Conservation (phyloP, 2,113 vertebrate genomes). For the Dissostichus mawsoni region DNA sequence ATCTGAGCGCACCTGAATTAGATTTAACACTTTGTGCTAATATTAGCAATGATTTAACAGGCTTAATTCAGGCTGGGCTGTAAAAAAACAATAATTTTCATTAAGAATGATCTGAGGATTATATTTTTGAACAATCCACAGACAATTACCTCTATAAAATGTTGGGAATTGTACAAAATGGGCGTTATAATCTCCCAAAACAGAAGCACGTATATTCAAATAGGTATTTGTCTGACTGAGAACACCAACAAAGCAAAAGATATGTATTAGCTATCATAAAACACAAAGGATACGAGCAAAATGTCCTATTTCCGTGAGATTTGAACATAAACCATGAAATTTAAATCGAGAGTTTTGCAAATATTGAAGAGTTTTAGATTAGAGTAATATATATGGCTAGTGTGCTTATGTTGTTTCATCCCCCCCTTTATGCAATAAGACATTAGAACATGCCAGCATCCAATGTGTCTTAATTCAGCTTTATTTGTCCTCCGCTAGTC, state of each 20-base stretch:
- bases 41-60: neutral
- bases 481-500: constrained; percentile 1
- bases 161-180: neutral
- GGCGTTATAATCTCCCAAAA: neutral
- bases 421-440: too few species aligned
- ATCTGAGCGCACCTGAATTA: constrained; percentile 15
- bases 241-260: neutral
- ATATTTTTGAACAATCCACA: neutral
- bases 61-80: too few species aligned
- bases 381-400: too few species aligned
- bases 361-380: too few species aligned
- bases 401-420: too few species aligned
- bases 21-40: neutral
- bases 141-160: neutral
- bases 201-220: neutral
- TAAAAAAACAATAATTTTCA: neutral
- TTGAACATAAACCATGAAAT: too few species aligned
- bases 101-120: neutral
- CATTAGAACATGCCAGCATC: too few species aligned
- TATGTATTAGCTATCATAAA: neutral
- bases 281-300: neutral
- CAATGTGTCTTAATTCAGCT: neutral
- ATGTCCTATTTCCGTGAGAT: neutral
- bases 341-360: too few species aligned
- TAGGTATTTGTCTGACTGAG: neutral